These are phyloP conservation scores for Prunella strophiata DNA, from an alignment of 2,797 vertebrate species.

Conservation along the genomic window DNA sequence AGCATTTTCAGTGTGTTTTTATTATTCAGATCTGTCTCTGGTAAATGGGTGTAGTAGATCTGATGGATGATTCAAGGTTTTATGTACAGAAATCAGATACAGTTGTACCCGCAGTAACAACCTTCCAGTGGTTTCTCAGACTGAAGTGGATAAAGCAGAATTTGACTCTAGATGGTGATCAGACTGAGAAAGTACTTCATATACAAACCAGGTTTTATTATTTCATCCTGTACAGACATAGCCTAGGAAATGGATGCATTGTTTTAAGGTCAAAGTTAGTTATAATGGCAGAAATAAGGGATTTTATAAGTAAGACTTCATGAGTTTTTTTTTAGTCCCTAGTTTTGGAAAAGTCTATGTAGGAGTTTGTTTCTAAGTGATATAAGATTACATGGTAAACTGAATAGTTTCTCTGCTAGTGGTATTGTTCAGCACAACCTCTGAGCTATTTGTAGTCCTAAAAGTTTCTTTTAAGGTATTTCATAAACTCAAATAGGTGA, in stretches of 20 bases:
- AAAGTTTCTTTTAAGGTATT: background rate
- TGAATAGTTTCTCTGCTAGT: background rate
- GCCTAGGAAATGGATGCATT: background rate
- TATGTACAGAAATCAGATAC: background rate
- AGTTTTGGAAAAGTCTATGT: background rate
- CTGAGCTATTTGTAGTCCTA: background rate
- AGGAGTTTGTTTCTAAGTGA: background rate
- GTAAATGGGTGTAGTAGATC: background rate
- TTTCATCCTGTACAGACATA: background rate
- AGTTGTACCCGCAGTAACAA: background rate
- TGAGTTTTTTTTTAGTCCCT: background rate
- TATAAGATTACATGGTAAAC: background rate
- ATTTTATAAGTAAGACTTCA: background rate
- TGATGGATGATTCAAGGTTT: background rate
- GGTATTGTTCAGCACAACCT: background rate
- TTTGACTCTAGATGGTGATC: background rate
- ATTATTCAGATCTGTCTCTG: background rate
- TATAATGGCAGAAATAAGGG: background rate
- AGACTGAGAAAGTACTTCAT: background rate
- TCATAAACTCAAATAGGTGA: background rate
- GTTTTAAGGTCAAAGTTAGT: background rate
- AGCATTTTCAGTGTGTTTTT: background rate
- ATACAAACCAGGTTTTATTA: background rate
- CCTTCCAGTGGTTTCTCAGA: background rate
- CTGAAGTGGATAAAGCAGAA: background rate